Base-by-base conservation (phyloP, 1,140 invertebrate genomes). In the Scaptodrosophila lebanonensis region DNA sequence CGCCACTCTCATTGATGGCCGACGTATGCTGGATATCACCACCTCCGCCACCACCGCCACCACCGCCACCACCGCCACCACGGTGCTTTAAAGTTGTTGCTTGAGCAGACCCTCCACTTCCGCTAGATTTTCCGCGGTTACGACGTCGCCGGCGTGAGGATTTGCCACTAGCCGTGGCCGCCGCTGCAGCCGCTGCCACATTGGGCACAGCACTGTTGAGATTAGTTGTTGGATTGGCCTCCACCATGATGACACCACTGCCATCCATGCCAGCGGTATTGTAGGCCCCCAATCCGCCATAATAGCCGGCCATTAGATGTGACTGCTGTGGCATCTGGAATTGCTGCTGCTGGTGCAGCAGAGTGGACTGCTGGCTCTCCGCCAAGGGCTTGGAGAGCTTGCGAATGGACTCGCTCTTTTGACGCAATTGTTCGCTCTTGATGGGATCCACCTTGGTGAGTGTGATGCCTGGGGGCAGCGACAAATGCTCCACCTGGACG, bases 391-490 rank as follows among this genome's bases (percentile, higher is more conserved):
- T 83, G 12, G 77, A 72, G 0, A 87, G 62, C 25, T 75, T 59
- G 0, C 72, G 66, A 16, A 87, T 87, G 18, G 86, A 85, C 27
- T 87, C 85, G 12, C 71, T 79, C 54, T 86, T 87, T 43, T 85
- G 82, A 2, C 84, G 83, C 40, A 86, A 17, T 29, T 75, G 65
- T 25, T 84, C 79, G 30, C 79, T 85, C 13, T 84, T 89, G 49
- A 88, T 87, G 0, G 89, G 89, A 70, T 94, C 92, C 0, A 95
- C 93, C 67, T 94, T 92, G 0, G 94, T 95, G 30, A 95, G 91
- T 1, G 94, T 95, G 16, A 95, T 95, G 3, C 93, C 94, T 4
- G 93, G 93, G 1, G 94, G 94, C 52, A 95, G 86, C 33, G 90
- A 91, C 1, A 95, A 83, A 79, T 93, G 92, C 22, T 93, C 92